These are phyloP conservation scores for Drosophila nikananu DNA, from an alignment of 1,140 invertebrate genomes.

Conservation along the genomic window DNA sequence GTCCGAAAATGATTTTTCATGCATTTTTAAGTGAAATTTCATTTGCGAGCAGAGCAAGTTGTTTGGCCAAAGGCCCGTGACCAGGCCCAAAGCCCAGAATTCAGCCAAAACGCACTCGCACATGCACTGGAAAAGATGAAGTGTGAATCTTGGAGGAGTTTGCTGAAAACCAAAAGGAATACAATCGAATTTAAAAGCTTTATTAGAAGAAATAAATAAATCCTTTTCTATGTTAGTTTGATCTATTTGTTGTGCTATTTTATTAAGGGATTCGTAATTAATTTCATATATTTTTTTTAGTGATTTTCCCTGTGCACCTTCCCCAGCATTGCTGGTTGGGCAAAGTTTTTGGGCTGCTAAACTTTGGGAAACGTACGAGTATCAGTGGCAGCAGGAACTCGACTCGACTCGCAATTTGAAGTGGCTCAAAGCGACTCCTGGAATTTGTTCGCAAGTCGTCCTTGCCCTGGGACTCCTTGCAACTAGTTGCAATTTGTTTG, in stretches of 20 bases:
- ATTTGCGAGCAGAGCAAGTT: conserved; percentile 56
- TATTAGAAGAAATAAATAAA: neutral
- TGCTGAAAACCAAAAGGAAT: neutral
- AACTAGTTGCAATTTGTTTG: conserved; percentile 84
- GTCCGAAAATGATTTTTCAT: conserved; percentile 69
- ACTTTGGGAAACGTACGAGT: conserved; percentile 63
- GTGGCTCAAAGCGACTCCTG: conserved; percentile 67
- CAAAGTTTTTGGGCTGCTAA: conserved; percentile 64
- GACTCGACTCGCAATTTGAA: conserved; percentile 71
- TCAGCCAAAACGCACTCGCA: conserved; percentile 42
- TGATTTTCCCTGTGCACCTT: neutral
- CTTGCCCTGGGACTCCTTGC: conserved; percentile 51
- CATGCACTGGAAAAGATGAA: neutral
- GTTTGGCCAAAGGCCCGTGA: conserved; percentile 35
- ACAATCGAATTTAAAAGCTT: neutral
- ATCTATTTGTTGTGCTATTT: neutral
- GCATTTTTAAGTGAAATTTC: conserved; percentile 75
- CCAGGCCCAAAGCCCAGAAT: conserved; percentile 50
- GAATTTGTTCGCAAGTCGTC: conserved; percentile 76
- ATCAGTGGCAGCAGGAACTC: conserved; percentile 75
- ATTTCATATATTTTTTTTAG: neutral
- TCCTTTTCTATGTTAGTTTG: neutral
- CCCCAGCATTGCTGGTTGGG: conserved; percentile 29
- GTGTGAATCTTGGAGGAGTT: neutral
- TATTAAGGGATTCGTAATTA: neutral